Evolutionary conservation across 1,140 invertebrate genomes (phyloP).

Genomic region (Drosophila nikananu): DNA sequence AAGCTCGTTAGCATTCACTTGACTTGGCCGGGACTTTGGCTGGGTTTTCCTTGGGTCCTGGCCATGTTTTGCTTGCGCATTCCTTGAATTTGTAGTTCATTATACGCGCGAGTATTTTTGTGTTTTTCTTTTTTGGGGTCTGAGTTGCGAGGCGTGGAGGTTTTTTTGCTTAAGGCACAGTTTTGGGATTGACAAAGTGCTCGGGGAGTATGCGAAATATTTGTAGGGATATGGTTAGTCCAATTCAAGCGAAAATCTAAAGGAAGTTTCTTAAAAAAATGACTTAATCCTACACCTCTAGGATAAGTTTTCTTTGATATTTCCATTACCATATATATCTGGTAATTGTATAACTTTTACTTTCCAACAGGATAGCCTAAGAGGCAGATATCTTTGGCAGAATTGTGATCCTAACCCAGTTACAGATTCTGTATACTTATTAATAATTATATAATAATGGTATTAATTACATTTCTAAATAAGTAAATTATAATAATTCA

Average conservation of each 20-base stretch:
- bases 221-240: neutral
- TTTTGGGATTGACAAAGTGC: conserved; percentile 7
- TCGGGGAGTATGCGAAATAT: conserved; percentile 7
- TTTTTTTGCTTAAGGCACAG: conserved; percentile 2
- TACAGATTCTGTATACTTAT: too few relatives aligned
- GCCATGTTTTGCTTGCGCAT: conserved; percentile 59
- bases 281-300: neutral
- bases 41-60: conserved; percentile 29
- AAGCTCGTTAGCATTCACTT: conserved; percentile 70
- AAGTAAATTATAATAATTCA: neutral
- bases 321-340: neutral
- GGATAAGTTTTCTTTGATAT: neutral
- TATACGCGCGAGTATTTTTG: conserved; percentile 36
- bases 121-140: neutral
- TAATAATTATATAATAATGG: too few relatives aligned
- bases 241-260: neutral
- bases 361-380: too few relatives aligned
- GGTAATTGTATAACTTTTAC: too few relatives aligned
- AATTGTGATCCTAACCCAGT: too few relatives aligned
- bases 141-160: neutral
- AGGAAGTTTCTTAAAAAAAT: neutral
- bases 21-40: conserved; percentile 38
- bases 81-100: conserved; percentile 61
- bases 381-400: too few relatives aligned
- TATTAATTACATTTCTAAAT: too few relatives aligned